phyloP scores from a whole-genome alignment of 2,888 invertebrate species.

The Xestia rhomboidea region DNA sequence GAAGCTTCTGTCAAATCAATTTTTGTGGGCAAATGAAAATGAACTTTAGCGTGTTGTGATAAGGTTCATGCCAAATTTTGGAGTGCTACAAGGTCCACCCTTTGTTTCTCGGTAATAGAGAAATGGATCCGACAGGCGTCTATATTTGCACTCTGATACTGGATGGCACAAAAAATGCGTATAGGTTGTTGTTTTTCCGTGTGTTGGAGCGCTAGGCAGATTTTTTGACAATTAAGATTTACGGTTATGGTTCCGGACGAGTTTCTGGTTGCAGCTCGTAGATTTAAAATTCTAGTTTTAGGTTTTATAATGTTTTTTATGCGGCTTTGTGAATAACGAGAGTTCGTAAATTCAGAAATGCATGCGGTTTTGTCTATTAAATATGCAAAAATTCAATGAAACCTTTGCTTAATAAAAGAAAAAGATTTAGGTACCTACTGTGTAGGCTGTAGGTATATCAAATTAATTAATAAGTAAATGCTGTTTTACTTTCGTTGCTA shows the following conservation, averaged over 20 bases:
- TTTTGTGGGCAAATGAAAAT: neutral
- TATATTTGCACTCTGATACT: constrained; percentile 28
- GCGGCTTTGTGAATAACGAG: neutral
- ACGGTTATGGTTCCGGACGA: constrained; percentile 14
- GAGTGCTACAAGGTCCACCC: neutral
- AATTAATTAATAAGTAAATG: neutral
- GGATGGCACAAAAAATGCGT: constrained; percentile 6
- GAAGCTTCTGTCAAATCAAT: neutral
- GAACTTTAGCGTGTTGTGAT: neutral
- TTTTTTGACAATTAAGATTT: constrained; percentile 40
- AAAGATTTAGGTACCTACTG: neutral
- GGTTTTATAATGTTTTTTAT: neutral
- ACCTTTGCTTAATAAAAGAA: neutral
- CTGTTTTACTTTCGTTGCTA: neutral
- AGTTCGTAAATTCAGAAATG: constrained; percentile 5
- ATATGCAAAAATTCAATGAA: neutral
- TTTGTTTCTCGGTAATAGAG: constrained; percentile 47
- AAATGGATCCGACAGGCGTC: constrained; percentile 34
- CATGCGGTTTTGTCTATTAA: neutral
- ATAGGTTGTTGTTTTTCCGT: neutral
- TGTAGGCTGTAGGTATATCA: neutral
- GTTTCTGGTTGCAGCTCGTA: neutral
- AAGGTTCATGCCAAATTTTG: constrained; percentile 1
- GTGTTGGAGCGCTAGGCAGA: neutral
- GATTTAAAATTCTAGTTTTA: constrained; percentile 8